Percentiles rank a stretch among this genome's conserved stretches.
Conservation (phyloP, 2,888 invertebrate species). For the Drosophila neoperkinsi region DNA sequence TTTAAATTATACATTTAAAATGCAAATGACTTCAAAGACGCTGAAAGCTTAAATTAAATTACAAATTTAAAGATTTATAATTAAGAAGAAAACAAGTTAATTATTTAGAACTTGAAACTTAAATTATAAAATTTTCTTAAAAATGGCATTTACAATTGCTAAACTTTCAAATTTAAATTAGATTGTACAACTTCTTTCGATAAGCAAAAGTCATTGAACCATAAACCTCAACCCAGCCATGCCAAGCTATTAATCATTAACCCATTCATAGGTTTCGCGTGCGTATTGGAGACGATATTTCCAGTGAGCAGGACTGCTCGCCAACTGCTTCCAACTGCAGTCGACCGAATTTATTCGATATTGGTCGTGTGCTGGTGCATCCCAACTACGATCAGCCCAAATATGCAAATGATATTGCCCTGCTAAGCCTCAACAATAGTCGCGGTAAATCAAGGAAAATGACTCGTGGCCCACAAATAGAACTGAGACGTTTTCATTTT, state of each 20-base stretch:
- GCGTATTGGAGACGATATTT: slow-evolving; percentile 88
- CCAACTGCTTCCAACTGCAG: slow-evolving; percentile 82
- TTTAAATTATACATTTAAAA: neutral
- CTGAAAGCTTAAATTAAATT: neutral
- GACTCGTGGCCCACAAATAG: too few species aligned
- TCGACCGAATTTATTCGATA: slow-evolving; percentile 86
- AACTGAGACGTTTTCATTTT: neutral
- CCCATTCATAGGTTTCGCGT: slow-evolving; percentile 86
- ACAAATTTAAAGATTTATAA: neutral
- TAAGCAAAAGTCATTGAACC: slow-evolving; percentile 2
- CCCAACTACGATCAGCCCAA: slow-evolving; percentile 86
- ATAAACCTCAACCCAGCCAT: neutral
- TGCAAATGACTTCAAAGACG: neutral
- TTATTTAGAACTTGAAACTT: neutral
- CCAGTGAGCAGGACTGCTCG: slow-evolving; percentile 84
- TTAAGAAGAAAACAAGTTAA: neutral
- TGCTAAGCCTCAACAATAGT: slow-evolving; percentile 85
- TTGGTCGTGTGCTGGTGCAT: slow-evolving; percentile 86
- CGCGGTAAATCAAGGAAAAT: slow-evolving; percentile 61
- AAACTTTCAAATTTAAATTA: neutral
- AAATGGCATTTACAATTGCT: neutral
- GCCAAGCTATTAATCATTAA: neutral
- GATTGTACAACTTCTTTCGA: neutral
- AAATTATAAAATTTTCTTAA: neutral
- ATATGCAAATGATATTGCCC: slow-evolving; percentile 87